Evolutionary conservation across 1,140 invertebrate species (phyloP).

Genomic region (Spodoptera frugiperda): DNA sequence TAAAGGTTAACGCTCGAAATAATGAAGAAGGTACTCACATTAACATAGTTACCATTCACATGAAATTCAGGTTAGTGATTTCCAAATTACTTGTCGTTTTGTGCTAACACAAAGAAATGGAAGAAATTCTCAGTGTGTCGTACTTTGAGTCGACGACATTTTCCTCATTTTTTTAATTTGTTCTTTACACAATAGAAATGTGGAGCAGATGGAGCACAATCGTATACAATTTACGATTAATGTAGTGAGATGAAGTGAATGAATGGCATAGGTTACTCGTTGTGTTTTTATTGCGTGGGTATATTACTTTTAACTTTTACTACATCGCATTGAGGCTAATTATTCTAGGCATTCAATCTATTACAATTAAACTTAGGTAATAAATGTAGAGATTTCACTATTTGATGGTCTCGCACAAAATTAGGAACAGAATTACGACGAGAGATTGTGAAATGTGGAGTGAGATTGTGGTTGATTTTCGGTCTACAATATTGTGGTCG

Average conservation of each 20-base stretch:
- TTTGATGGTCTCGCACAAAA: no score
- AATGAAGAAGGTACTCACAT: neutral
- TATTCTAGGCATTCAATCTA: neutral
- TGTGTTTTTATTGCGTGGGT: neutral
- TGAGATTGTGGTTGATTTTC: no score
- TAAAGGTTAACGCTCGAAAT: no score
- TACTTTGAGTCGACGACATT: neutral
- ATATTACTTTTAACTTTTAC: neutral
- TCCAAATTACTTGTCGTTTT: slow-evolving; percentile 19
- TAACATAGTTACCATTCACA: slow-evolving; percentile 7
- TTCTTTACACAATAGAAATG: slow-evolving; percentile 12
- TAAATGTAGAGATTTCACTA: no score
- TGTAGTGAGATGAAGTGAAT: neutral
- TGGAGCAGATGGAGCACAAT: slow-evolving; percentile 8
- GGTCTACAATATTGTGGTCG: no score
- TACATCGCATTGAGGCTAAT: neutral
- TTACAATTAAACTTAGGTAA: neutral
- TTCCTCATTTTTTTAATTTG: slow-evolving; percentile 25
- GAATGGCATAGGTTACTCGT: neutral
- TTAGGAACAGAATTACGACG: no score
- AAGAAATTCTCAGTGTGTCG: slow-evolving; percentile 16
- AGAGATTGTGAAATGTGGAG: no score
- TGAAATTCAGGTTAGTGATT: slow-evolving; percentile 1
- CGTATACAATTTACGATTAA: neutral
- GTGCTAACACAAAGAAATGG: slow-evolving; percentile 3